Base-by-base conservation (phyloP, 1,140 invertebrate species). In the Papilio dardanus region DNA sequence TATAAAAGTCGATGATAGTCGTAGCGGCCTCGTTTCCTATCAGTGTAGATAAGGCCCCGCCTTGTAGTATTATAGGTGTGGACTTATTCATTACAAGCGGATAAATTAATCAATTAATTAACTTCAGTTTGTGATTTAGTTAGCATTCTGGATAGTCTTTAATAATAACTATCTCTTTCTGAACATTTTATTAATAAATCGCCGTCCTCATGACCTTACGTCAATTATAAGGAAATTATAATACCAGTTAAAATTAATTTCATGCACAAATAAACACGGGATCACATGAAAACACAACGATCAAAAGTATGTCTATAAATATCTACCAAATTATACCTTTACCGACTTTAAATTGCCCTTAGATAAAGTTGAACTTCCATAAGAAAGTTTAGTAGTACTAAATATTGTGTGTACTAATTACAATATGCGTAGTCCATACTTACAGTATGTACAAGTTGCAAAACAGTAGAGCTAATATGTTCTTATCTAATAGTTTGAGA, bases 21-120 rank as follows among this genome's bases (percentile, higher is more conserved):
- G 71, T 76, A 31, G 81, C 77, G 85, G 71, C 87, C 86, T 84
- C 82, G 81, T 85, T 88, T 71, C 76, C 75, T 87, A 87, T 85
- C 83, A 73, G 62, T 40, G 33, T 58, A 81, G 86, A 88, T 88
- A 87, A 87, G 74, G 76, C 80, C 87, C 76, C 87, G 76, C 87
- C 87, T 84, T 76, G 67, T 79, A 84, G 80, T 85, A 82, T 54
- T 31, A 50, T 30, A 54, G 46, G 69, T 31, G 69, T 73, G 69
- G 46, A 19, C 46, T 35, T 30, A 75, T 69, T 75, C 65, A 58
- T 66, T 65, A 77, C 16, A 58, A 28, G n/a, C 37, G 71, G 73
- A 71, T 76, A 16, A 42, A 31, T 31, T 31, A 46, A 30, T 21
- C 30, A 4, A 58, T 12, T 33, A 62, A 16, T 42, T 42, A 4